Base-by-base conservation (phyloP, 2,888 invertebrate species). In the Sphinx pinastri region DNA sequence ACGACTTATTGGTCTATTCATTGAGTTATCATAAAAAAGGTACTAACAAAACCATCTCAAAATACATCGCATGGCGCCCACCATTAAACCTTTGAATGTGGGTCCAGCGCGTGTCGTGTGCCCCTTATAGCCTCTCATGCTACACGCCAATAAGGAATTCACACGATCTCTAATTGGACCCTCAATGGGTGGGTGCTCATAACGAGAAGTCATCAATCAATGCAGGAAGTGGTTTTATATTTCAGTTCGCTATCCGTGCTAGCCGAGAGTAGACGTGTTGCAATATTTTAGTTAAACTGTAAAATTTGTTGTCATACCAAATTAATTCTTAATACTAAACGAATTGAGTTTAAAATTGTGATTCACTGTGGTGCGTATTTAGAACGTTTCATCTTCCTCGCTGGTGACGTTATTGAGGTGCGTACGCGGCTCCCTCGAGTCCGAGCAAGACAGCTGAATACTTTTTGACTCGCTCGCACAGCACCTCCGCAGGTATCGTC, bases 101-200 rank as follows among this genome's bases (percentile, higher is more conserved):
- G 57, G 68, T 49, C 45, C 45, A 16, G 47, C 55, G 58, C 68
- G 47, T 58, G 19, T 52, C 75, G 72, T 72, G 68, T 77, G 78
- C 77, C 80, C 81, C 76, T 78, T 80, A 83, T 82, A 71, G 67
- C 71, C 63, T 63, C 68, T 74, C 81, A 79, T 81, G 80, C 68
- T 67, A 59, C 31, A 69, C 58, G 45, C 74, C 73, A 74, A 80
- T 81, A 76, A 81, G 80, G 81, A 81, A 82, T 82, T 73, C 51
- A 70, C 49, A 63, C 60, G n/a, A 13, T 58, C 19, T 58, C 19
- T 49, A 63, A 49, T 49, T 63, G 19, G 19, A 12, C 49, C 49
- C 19, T 49, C 12, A 63, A 63, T 47, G 47, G 10, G 5, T 47
- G 47, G 10, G 5, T 58, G 47, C n/a, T 38, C 45, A 47, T 19